Base-by-base conservation (phyloP, 1,140 invertebrate genomes). In the Caenorhabditis brenneri region DNA sequence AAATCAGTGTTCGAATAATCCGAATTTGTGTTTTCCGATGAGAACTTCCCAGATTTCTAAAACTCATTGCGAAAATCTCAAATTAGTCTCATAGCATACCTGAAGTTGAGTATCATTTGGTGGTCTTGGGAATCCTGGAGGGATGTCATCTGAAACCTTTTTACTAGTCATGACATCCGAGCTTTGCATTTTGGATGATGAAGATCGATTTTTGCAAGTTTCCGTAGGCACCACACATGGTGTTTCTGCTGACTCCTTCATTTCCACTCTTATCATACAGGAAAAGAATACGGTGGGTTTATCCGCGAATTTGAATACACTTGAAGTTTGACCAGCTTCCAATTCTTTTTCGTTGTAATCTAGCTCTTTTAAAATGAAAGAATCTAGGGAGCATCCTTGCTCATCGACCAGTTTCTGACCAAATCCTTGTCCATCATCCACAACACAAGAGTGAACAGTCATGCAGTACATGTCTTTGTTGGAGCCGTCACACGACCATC, bases 221-320 rank as follows among this genome's bases (percentile, higher is more conserved):
- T 65, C 58, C 5, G 58, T 36, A 16, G 58, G 58, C 15, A 36
- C 81, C 51, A 55, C 36, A 51, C 84, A 85, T 3, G 15, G 16
- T n/a, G 19, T 33, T 22, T 42, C 53, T 0, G 42, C 24, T 1
- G 58, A 48, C 31, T 86, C 85, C 36, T 83, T 82, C 36, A 48
- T 19, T 16, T 86, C 58, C 42, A 86, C 42, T 53, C 84, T 12
- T 15, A 86, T 86, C 84, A 84, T 81, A 79, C 85, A 86, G 2
- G 51, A 49, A 48, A 86, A 86, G 69, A 86, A 86, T 15, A 86
- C 84, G 7, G 85, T 86, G 2, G 84, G 79, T 15, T 60, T 81
- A 42, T 86, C 85, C 2, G 85, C 85, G 46, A 86, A 86, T 36
- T 86, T 86, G 80, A 86, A 86, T 4, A 86, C 85, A 33, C 19